A percentile compares a stretch with the other conserved stretches of the same genome.
Evolutionary conservation across 2,797 vertebrate genomes (phyloP).

Genomic region (Sebastes melanostomus): DNA sequence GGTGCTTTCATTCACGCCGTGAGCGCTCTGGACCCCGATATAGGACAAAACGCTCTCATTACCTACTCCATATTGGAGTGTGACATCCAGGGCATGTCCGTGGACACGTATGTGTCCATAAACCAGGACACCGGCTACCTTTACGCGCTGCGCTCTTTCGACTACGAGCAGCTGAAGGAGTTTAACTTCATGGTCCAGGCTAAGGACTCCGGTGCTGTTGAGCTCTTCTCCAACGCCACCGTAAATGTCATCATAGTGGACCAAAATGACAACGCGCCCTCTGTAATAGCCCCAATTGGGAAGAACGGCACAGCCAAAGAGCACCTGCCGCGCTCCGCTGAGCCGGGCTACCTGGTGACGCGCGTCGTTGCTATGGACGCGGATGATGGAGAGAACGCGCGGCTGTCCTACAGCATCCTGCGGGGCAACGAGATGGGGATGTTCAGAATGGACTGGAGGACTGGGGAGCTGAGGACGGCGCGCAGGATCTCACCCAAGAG

Average conservation of each 20-base stretch:
- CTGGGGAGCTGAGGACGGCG: conserved; percentile 92
- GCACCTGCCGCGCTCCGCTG: conserved; percentile 91
- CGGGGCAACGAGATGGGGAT: conserved; percentile 94
- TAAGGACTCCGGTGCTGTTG: conserved; percentile 87
- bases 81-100: conserved; percentile 98
- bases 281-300: conserved; percentile 90
- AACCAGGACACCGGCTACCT: conserved; percentile 98
- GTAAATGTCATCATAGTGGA: conserved; percentile 94
- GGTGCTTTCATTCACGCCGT: conserved; percentile 98
- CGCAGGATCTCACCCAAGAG: conserved; percentile 90
- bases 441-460: conserved; percentile 98
- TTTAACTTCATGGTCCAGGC: conserved; percentile 96
- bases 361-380: conserved; percentile 93
- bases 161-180: conserved; percentile 98
- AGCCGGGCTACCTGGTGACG: conserved; percentile 94
- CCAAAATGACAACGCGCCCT: conserved; percentile 95
- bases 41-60: conserved; percentile 92
- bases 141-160: conserved; percentile 96
- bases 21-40: conserved; percentile 92
- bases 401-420: conserved; percentile 94
- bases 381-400: conserved; percentile 95
- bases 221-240: conserved; percentile 90
- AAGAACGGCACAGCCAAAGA: conserved; percentile 94
- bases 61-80: conserved; percentile 97
- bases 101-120: conserved; percentile 98